Percentiles rank a stretch among this genome's conserved stretches.
Evolutionary conservation across 1,140 invertebrate species (phyloP).

Genomic region (Tetranychus cinnabarinus): DNA sequence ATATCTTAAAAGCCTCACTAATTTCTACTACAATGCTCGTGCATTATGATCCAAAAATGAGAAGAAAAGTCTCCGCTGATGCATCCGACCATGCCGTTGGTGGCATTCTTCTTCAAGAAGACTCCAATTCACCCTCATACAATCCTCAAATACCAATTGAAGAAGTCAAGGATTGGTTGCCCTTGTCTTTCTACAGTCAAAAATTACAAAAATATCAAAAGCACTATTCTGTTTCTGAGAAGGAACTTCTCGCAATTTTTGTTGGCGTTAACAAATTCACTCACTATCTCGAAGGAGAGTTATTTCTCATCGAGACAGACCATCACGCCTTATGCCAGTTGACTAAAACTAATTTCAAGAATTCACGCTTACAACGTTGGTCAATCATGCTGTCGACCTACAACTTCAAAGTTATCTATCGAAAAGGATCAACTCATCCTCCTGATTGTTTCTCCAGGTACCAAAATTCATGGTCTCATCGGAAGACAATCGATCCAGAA

Average conservation of each 20-base stretch:
- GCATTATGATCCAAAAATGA: not conserved
- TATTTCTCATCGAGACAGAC: slow-evolving; percentile 13
- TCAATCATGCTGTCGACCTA: not conserved
- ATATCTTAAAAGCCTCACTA: not conserved
- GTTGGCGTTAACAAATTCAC: slow-evolving; percentile 12
- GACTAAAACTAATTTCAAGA: not conserved
- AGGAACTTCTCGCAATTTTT: slow-evolving; percentile 14
- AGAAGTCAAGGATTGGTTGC: not conserved
- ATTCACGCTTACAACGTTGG: not conserved
- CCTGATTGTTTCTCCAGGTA: slow-evolving; percentile 1
- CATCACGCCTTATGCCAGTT: slow-evolving; percentile 11
- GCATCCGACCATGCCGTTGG: slow-evolving; percentile 2
- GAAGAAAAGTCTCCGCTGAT: not conserved
- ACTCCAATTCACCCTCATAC: not conserved
- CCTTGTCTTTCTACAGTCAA: not conserved
- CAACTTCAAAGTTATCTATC: not conserved
- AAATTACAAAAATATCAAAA: not conserved
- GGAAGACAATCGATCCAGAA: not conserved
- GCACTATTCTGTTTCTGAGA: slow-evolving; percentile 12
- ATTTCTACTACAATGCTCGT: not conserved
- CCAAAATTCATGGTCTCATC: not conserved
- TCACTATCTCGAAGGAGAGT: slow-evolving; percentile 13
- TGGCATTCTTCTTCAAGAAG: not conserved
- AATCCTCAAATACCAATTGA: too few species aligned
- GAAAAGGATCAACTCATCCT: not conserved